Percentiles rank a stretch among this genome's conserved stretches.
These are phyloP conservation scores for Scatophagus argus DNA, from an alignment of 2,113 vertebrate species.

Conservation along the genomic window DNA sequence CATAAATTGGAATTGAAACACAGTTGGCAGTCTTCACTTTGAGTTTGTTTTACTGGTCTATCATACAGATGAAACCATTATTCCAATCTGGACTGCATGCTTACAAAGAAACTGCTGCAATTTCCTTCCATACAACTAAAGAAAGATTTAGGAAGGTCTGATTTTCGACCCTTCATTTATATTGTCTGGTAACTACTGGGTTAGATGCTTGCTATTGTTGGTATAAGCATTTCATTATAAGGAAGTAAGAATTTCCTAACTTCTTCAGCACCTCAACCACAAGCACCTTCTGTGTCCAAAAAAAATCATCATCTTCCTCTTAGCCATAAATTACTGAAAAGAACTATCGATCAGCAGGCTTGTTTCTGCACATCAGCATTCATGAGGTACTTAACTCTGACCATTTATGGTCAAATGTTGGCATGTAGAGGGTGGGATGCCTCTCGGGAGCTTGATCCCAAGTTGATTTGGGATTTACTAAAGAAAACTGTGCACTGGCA, in stretches of 20 bases:
- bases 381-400: too few relatives aligned
- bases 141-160: neutral
- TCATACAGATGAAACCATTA: conserved; percentile 29
- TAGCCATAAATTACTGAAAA: too few relatives aligned
- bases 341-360: too few relatives aligned
- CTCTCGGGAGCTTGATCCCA: too few relatives aligned
- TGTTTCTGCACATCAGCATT: too few relatives aligned
- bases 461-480: too few relatives aligned
- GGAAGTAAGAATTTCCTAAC: neutral
- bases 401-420: too few relatives aligned
- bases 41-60: conserved; percentile 8
- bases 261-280: neutral
- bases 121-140: neutral
- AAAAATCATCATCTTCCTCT: too few relatives aligned
- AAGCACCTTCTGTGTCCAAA: too few relatives aligned
- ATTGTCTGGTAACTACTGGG: too few relatives aligned
- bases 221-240: neutral
- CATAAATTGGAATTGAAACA: conserved; percentile 49
- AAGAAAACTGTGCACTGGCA: too few relatives aligned
- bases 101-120: neutral
- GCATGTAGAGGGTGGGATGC: too few relatives aligned
- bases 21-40: conserved; percentile 18
- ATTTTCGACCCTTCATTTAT: neutral
- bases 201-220: neutral
- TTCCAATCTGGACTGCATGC: neutral